Conservation (phyloP, 2,888 invertebrate genomes). For the Monoplex corrugatus region DNA sequence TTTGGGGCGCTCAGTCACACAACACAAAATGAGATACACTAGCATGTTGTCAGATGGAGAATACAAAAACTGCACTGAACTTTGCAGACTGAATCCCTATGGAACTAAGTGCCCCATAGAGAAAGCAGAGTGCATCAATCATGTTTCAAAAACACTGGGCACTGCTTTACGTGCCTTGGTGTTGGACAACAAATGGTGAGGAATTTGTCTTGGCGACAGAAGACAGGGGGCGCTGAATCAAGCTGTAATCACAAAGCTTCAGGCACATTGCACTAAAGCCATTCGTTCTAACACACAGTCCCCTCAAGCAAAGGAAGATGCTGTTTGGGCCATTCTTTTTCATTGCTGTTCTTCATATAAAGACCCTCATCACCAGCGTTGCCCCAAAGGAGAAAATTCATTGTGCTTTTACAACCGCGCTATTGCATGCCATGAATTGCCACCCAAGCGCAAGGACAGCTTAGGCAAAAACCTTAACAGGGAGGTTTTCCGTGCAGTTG, state of each 20-base stretch:
- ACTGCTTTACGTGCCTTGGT: constrained; percentile 12
- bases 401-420: neutral
- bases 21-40: neutral
- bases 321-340: neutral
- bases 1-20: constrained; percentile 24
- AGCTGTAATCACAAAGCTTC: constrained; percentile 14
- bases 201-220: constrained; percentile 29
- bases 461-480: neutral
- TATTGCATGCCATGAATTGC: neutral
- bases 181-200: neutral
- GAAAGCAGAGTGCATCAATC: constrained; percentile 44
- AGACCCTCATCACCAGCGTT: neutral
- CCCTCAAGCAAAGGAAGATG: neutral
- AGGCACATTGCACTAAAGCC: constrained; percentile 31
- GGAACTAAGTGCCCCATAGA: neutral
- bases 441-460: neutral
- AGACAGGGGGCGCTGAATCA: constrained; percentile 1
- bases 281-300: neutral
- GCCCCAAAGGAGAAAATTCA: neutral
- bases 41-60: constrained; percentile 43
- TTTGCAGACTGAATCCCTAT: constrained; percentile 34
- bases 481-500: neutral
- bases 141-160: constrained; percentile 8
- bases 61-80: constrained; percentile 22
- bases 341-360: constrained; percentile 23